Evolutionary conservation across 2,888 invertebrate genomes (phyloP), one percentile per base, ranked within the genome.

Genomic region (Hemistola chrysoprasaria): DNA sequence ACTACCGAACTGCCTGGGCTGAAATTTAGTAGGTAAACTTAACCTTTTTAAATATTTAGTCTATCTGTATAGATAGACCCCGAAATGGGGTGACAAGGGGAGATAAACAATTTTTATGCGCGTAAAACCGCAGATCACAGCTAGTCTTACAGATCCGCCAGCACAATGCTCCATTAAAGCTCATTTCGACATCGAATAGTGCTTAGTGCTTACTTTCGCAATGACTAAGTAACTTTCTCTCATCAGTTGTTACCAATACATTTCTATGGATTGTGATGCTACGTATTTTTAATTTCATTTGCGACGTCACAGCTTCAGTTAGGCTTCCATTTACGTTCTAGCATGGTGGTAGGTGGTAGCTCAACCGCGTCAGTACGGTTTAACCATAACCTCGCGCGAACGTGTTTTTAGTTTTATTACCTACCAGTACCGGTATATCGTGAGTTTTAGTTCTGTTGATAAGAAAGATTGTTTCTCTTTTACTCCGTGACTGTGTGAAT

Each of bases 271-370:
- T 73, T 69, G 62, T 70, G 68, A 65, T 70, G 76, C 76, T 77
- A 77, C 78, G 77, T 56, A 53, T 66, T 78, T 80, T 75, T 81
- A 79, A 82, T 82, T 83, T 80, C 78, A 80, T 83, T 81, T 76
- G 55, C 72, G 72, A 75, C 82, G 82, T 78, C 74, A 72, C 55
- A 61, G 78, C 79, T 77, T 76, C 78, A 58, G 38, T 52, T 52
- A 49, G 47, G 30, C 65, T 58, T 64, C 66, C 83, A 85, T 78
- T 86, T 76, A 69, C 72, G 72, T 61, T 77, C 70, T 76, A 80
- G 71, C 83, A 79, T 80, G 40, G 37, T 46, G 31, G n/a, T n/a
- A n/a, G n/a, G n/a, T n/a, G 29, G 11, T 32, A 22, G 37, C 11
- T 16, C 20, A 16, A 22, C 42, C 40, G 31, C 25, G 37, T 40